These are phyloP conservation scores for Arion vulgaris DNA, from an alignment of 1,140 invertebrate genomes.

Conservation along the genomic window DNA sequence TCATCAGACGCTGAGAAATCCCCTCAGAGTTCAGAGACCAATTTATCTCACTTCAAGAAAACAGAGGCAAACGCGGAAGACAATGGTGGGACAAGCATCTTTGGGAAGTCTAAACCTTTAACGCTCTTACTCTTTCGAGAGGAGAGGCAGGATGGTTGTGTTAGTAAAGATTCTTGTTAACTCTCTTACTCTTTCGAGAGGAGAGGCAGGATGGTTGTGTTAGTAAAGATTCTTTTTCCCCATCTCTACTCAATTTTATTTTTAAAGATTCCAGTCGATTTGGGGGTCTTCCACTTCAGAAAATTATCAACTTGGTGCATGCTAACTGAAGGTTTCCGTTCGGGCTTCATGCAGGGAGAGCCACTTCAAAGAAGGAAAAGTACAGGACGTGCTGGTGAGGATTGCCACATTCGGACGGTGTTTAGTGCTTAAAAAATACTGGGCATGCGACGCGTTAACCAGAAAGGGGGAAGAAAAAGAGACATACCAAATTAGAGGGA, in stretches of 20 bases:
- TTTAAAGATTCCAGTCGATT: background rate
- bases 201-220: background rate
- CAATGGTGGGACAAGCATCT: background rate
- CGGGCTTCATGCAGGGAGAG: background rate
- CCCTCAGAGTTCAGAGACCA: background rate
- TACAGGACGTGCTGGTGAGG: background rate
- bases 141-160: background rate
- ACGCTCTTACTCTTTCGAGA: background rate
- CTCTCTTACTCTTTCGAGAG: background rate
- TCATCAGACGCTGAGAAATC: background rate
- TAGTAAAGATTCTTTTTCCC: background rate
- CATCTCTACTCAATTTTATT: background rate
- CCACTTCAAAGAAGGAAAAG: background rate
- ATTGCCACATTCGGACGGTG: background rate
- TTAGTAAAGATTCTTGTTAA: background rate
- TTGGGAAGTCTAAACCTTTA: background rate
- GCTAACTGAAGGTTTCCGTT: slow-evolving; percentile 19
- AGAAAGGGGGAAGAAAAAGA: background rate
- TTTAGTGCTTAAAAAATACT: slow-evolving; percentile 15
- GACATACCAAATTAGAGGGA: background rate
- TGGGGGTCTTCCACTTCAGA: slow-evolving; percentile 11
- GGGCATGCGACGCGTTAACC: background rate
- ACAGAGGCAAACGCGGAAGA: background rate
- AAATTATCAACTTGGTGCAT: slow-evolving; percentile 25
- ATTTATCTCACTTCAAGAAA: slow-evolving; percentile 7